phyloP scores from a whole-genome alignment of 1,140 invertebrate genomes.

The Heliothis subflexa region DNA sequence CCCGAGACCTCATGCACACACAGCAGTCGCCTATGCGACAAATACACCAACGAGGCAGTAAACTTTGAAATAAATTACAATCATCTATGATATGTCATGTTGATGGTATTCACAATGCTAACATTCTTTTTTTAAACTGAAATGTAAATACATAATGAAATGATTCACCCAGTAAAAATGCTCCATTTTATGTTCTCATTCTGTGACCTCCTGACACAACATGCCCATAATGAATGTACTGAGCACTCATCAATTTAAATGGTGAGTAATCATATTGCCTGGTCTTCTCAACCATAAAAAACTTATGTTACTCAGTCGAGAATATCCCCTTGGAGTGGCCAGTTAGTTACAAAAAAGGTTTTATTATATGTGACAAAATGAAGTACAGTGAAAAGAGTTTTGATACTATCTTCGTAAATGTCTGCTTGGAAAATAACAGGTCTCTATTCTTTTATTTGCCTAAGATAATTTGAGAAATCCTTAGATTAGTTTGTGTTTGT shows the following conservation, averaged over 20 bases:
- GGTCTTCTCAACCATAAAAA: not conserved
- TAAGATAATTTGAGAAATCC: too few species aligned
- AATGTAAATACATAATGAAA: not conserved
- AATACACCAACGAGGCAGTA: too few species aligned
- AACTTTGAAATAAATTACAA: too few species aligned
- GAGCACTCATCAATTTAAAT: slow-evolving; percentile 28
- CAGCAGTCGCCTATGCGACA: too few species aligned
- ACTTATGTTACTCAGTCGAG: slow-evolving; percentile 12
- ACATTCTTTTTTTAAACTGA: not conserved
- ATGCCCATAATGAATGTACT: slow-evolving; percentile 18
- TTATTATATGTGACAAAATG: slow-evolving; percentile 3
- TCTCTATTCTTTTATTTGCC: not conserved
- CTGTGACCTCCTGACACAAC: slow-evolving; percentile 7
- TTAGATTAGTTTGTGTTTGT: too few species aligned
- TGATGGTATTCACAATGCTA: too few species aligned
- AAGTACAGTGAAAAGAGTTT: slow-evolving; percentile 37
- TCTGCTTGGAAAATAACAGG: slow-evolving; percentile 37
- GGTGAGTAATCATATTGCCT: slow-evolving; percentile 6
- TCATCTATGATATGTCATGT: not conserved
- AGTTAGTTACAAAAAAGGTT: not conserved
- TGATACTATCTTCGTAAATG: slow-evolving; percentile 14
- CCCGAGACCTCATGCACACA: too few species aligned
- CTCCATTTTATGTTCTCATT: not conserved
- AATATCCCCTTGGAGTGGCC: not conserved
- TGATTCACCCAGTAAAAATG: slow-evolving; percentile 21